Evolutionary conservation across 2,113 vertebrate genomes (phyloP).

Genomic region (Ctenomys sociabilis): DNA sequence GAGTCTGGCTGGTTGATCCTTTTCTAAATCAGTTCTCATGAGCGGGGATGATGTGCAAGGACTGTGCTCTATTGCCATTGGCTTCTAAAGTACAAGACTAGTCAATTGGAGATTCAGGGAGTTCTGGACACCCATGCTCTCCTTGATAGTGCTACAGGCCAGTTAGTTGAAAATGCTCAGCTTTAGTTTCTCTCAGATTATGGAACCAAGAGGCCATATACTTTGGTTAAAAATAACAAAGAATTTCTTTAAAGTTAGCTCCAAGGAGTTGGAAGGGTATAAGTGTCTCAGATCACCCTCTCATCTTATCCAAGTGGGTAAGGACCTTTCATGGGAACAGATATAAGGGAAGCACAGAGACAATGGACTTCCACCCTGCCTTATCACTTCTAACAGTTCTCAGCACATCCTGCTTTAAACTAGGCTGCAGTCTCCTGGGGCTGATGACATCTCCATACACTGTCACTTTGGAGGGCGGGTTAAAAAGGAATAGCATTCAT

Average conservation of each 20-base stretch:
- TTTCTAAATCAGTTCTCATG: not conserved
- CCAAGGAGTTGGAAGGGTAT: not conserved
- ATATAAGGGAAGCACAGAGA: not conserved
- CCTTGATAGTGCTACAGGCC: not conserved
- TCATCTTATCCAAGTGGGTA: not conserved
- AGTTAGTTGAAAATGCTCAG: not conserved
- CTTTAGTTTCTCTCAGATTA: not conserved
- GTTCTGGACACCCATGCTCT: not conserved
- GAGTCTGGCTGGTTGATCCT: not conserved
- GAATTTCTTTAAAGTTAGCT: not conserved
- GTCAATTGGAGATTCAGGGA: not conserved
- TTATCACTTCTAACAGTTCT: not conserved
- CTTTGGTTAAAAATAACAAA: not conserved
- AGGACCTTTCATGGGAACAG: not conserved
- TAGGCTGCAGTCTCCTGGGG: not conserved
- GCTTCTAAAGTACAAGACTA: not conserved
- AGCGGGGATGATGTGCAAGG: not conserved
- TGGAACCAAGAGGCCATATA: not conserved
- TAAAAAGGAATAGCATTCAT: not conserved
- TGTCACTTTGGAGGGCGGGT: not conserved
- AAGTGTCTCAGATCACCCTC: not conserved
- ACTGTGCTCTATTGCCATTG: not conserved
- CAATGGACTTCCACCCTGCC: not conserved
- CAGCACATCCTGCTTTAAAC: not conserved
- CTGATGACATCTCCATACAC: not conserved